phyloP scores from a whole-genome alignment of 2,888 invertebrate genomes.

The Conchocele bisecta region DNA sequence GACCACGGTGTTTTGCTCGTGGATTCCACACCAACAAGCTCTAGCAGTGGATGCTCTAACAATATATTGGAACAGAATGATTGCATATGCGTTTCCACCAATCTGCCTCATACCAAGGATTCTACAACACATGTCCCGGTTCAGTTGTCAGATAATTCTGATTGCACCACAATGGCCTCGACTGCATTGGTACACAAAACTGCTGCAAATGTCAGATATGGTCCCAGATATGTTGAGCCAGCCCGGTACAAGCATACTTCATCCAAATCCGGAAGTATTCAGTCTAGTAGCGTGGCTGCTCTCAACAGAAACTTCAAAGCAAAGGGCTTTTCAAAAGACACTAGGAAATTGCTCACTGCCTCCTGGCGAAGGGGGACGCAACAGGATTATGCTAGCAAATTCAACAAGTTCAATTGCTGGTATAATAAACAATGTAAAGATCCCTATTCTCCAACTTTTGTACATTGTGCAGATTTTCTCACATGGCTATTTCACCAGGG shows the following conservation, averaged over 20 bases:
- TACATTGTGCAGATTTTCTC: neutral
- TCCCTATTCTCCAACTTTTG: neutral
- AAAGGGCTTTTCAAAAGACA: constrained; percentile 31
- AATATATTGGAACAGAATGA: constrained; percentile 37
- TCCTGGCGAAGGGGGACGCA: constrained; percentile 15
- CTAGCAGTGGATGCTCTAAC: constrained; percentile 43
- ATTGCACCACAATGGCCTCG: constrained; percentile 11
- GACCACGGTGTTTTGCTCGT: constrained; percentile 28
- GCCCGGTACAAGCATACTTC: constrained; percentile 21
- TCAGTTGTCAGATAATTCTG: constrained; percentile 17
- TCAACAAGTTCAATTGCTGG: constrained; percentile 9
- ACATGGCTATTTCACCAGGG: constrained; percentile 5
- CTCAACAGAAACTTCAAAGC: constrained; percentile 19
- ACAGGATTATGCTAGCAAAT: constrained; percentile 15
- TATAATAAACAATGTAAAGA: constrained; percentile 5
- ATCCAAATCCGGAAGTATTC: constrained; percentile 27
- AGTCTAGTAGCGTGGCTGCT: constrained; percentile 37
- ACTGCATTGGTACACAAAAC: constrained; percentile 13
- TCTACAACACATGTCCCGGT: constrained; percentile 19
- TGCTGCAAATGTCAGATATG: neutral
- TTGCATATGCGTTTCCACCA: constrained; percentile 49
- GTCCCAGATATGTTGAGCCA: constrained; percentile 1
- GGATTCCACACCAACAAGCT: constrained; percentile 22
- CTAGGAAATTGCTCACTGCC: constrained; percentile 23
- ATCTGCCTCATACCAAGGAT: constrained; percentile 35